Base-by-base conservation (phyloP, 1,140 invertebrate genomes). In the Aphis craccivora region DNA sequence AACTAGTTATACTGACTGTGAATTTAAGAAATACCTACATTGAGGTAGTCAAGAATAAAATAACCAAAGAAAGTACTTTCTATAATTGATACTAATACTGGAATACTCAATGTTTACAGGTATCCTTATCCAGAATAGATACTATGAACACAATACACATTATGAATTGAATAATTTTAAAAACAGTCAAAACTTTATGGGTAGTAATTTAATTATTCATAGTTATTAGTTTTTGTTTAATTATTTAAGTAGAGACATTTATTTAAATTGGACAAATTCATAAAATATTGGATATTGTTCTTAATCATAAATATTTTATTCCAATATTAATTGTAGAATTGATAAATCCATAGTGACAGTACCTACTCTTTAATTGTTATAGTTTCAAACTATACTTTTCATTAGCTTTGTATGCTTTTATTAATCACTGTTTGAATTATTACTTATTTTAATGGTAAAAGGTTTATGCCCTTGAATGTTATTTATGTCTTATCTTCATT, bases 401-500 rank as follows among this genome's bases (percentile, higher is more conserved):
- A 55, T 30, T 60, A 60, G 8, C 2, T n/a, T 20, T 76, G 60
- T 76, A n/a, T n/a, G n/a, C 18, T 76, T 67, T n/a, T 67, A 67
- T 67, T 76, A 4, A n/a, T 4, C 14, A 20, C 60, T 76, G 9
- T 76, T 14, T 67, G 30, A n/a, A 18, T 76, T n/a, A n/a, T 76
- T 76, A 76, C 11, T 5, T 18, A 18, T 30, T 76, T 76, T 18
- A 76, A 14, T n/a, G n/a, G 14, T n/a, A n/a, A n/a, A 76, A 76
- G 4, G 23, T 48, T n/a, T 51, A 37, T 55, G 51, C 48, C 48
- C 87, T 89, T 89, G 87, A 25, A 23, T 55, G 22, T 53, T 89
- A 89, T 51, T 89, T 55, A 89, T 89, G 48, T 37, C 25, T 89
- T 89, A 89, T 51, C 87, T 89, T 89, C 35, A 11, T 87, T 48